A percentile compares a stretch with the other conserved stretches of the same genome.
Conservation (phyloP, 2,113 vertebrate species). For the Apteryx mantelli region DNA sequence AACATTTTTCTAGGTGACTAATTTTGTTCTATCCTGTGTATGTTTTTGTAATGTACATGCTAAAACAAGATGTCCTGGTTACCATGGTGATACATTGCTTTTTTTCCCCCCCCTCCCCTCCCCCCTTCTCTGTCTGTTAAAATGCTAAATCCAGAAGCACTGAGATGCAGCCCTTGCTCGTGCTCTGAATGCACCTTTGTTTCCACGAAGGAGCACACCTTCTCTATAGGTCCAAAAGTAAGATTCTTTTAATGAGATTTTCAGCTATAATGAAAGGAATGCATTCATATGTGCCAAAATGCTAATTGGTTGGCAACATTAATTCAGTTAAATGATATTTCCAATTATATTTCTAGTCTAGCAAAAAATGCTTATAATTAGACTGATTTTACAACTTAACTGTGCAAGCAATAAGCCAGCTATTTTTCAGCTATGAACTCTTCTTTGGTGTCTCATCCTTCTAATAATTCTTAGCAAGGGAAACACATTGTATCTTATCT, state of each 20-base stretch:
- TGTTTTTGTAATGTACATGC: not conserved
- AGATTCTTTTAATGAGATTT: not conserved
- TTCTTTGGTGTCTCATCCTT: not conserved
- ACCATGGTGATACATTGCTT: slow-evolving; percentile 4
- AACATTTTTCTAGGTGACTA: not conserved
- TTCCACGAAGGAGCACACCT: not conserved
- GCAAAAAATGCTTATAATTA: not conserved
- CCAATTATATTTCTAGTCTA: not conserved
- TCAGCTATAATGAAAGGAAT: not conserved
- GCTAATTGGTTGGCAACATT: not conserved
- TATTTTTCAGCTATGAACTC: not conserved
- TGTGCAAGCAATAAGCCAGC: not conserved
- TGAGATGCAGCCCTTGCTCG: not conserved
- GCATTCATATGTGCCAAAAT: not conserved
- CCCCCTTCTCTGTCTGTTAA: not conserved
- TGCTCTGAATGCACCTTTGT: not conserved
- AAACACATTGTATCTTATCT: not conserved
- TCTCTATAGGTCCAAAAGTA: not conserved
- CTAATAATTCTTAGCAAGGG: not conserved
- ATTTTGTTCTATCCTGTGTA: not conserved
- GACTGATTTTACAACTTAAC: not conserved
- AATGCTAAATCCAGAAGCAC: slow-evolving; percentile 6
- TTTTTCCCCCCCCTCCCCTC: not conserved
- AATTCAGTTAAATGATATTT: not conserved
- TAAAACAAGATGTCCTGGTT: slow-evolving; percentile 59